Base-by-base conservation (phyloP, 2,888 invertebrate species). In the Megastigmus dorsalis region DNA sequence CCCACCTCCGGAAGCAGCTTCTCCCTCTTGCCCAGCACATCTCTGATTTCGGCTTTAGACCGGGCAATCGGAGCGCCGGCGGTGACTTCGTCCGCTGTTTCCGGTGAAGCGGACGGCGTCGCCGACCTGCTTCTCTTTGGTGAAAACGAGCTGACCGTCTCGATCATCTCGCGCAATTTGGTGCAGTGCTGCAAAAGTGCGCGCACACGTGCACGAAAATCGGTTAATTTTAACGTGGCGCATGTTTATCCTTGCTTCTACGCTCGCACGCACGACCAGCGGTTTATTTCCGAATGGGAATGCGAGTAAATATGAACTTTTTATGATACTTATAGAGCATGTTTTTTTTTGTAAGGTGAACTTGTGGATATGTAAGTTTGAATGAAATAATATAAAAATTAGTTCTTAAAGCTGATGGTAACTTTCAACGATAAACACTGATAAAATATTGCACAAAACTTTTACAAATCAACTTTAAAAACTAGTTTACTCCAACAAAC, bases 1-100 rank as follows among this genome's bases (percentile, higher is more conserved):
- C 93, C 93, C 71, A 93, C 93, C 88, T 93, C 93, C 55, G 93
- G 89, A 79, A 93, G 87, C 33, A 93, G 89, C 76, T 91, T 90
- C 85, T 93, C 93, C 63, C 93, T 88, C 71, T 90, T 89, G 23
- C 89, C 86, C 78, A 93, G 88, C 81, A 92, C 91, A 67, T 91
- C 90, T 78, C 91, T 89, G 23, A 84, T 83, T 41, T 82, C 0
- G 80, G 70, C 38, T 43, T 70, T 7, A 43, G 62, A 6, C 71
- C n/a, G n/a, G n/a, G 63, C 0, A 18, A 13, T n/a, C n/a, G n/a
- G n/a, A n/a, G 7, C 10, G 43, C 3, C 28, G 38, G n/a, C 3
- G 43, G 0, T 13, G 33, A 4, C 15, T 30, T 20, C 45, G 13
- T 15, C 9, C n/a, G n/a, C n/a, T n/a, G 10, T 13, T 9, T 62